Conservation (phyloP, 92 coral and sea anemone species). For the Diadumene lineata region DNA sequence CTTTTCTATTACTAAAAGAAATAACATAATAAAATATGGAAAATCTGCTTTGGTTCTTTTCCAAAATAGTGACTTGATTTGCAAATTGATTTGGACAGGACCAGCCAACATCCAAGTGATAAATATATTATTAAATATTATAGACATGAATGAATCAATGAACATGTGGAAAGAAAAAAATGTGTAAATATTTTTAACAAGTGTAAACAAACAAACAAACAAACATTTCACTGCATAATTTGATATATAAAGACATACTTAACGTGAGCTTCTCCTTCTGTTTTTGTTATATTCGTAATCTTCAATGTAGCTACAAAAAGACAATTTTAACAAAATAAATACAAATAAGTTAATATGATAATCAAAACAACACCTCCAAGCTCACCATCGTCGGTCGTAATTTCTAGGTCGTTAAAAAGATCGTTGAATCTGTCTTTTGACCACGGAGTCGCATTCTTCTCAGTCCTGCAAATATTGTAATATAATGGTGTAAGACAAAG, state of each 20-base stretch:
- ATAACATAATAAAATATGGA: background rate
- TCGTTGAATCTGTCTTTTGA: slow-evolving; percentile 76
- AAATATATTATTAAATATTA: background rate
- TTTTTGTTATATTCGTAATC: slow-evolving; percentile 76
- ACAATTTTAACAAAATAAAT: background rate
- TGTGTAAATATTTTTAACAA: background rate
- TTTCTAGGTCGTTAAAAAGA: slow-evolving; percentile 66
- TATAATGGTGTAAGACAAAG: too few relatives aligned
- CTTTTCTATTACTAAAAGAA: slow-evolving; percentile 86
- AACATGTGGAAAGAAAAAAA: background rate
- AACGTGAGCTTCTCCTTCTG: slow-evolving; percentile 92
- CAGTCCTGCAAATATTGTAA: too few relatives aligned
- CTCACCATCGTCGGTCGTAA: slow-evolving; percentile 73
- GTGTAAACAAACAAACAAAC: too few relatives aligned
- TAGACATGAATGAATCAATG: background rate
- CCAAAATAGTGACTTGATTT: too few relatives aligned
- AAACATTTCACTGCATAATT: background rate
- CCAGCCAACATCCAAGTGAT: background rate
- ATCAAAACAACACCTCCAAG: background rate
- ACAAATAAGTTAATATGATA: background rate
- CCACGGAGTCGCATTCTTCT: slow-evolving; percentile 97
- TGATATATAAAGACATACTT: slow-evolving; percentile 67
- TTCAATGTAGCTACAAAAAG: slow-evolving; percentile 60
- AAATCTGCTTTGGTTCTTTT: too few relatives aligned
- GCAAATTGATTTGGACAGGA: too few relatives aligned